phyloP scores from a whole-genome alignment of 2,888 invertebrate genomes.

The Galerucella calmariensis region DNA sequence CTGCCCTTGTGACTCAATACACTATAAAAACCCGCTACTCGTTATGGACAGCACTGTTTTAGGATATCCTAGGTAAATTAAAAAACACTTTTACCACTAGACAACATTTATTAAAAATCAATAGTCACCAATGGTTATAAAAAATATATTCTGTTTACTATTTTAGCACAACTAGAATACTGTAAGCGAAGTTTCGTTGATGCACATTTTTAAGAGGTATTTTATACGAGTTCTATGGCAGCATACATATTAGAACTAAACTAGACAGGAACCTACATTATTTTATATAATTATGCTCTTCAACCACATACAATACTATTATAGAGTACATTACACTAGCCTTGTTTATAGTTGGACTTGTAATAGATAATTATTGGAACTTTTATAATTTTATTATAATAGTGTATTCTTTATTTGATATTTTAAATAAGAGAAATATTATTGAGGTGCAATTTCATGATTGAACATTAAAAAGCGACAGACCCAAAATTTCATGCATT shows the following conservation, averaged over 20 bases:
- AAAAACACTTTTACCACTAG: conserved; percentile 13
- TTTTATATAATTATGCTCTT: not conserved
- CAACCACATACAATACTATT: too few relatives aligned
- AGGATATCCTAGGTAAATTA: not conserved
- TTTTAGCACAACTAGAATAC: conserved; percentile 28
- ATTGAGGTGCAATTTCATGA: too few relatives aligned
- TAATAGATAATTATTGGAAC: too few relatives aligned
- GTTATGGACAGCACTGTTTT: not conserved
- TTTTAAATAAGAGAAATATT: too few relatives aligned
- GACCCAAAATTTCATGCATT: too few relatives aligned
- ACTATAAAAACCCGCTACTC: not conserved
- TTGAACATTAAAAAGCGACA: too few relatives aligned
- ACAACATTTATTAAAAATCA: conserved; percentile 31
- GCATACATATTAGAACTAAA: not conserved
- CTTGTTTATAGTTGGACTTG: too few relatives aligned
- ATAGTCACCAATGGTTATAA: conserved; percentile 32
- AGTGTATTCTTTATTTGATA: too few relatives aligned
- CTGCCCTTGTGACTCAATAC: too few relatives aligned
- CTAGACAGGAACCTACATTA: not conserved
- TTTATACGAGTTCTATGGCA: conserved; percentile 16
- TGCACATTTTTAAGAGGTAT: conserved; percentile 19
- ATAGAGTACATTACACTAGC: too few relatives aligned
- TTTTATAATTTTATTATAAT: too few relatives aligned
- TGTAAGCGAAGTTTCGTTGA: conserved; percentile 27
- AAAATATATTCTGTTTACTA: conserved; percentile 31